Conservation (phyloP, 1,140 invertebrate species). For the Tenebrio molitor region DNA sequence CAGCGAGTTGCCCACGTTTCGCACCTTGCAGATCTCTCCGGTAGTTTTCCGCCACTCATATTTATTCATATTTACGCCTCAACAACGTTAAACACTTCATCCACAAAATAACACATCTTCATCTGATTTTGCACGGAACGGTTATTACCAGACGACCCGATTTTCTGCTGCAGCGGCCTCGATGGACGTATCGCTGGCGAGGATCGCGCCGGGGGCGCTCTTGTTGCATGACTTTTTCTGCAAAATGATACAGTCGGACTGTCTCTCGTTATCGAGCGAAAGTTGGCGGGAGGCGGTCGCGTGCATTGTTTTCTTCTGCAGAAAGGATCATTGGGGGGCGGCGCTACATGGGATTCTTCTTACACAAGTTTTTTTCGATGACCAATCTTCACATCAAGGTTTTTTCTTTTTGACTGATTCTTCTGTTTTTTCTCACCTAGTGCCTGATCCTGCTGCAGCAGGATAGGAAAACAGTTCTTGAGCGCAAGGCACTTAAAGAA, state of each 20-base stretch:
- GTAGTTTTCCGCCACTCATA: neutral
- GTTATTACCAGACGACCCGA: slow-evolving; percentile 3
- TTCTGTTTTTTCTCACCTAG: no score
- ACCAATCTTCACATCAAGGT: no score
- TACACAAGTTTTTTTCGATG: no score
- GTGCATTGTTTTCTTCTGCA: neutral
- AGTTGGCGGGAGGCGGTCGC: neutral
- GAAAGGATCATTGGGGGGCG: no score
- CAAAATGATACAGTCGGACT: neutral
- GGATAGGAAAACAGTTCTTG: no score
- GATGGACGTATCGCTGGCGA: neutral
- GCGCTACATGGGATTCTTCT: no score
- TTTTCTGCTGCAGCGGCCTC: neutral
- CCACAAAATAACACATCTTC: neutral
- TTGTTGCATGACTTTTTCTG: neutral
- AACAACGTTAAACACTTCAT: neutral
- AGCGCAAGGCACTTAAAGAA: no score
- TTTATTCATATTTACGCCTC: neutral
- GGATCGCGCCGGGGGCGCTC: neutral
- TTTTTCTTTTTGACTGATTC: no score
- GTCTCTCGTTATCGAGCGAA: slow-evolving; percentile 1
- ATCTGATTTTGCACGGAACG: slow-evolving; percentile 1
- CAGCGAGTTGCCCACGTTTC: neutral
- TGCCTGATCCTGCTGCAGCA: no score
- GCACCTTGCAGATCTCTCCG: neutral